Conservation (phyloP, 92 coral and sea anemone genomes). For the Micromussa lordhowensis region DNA sequence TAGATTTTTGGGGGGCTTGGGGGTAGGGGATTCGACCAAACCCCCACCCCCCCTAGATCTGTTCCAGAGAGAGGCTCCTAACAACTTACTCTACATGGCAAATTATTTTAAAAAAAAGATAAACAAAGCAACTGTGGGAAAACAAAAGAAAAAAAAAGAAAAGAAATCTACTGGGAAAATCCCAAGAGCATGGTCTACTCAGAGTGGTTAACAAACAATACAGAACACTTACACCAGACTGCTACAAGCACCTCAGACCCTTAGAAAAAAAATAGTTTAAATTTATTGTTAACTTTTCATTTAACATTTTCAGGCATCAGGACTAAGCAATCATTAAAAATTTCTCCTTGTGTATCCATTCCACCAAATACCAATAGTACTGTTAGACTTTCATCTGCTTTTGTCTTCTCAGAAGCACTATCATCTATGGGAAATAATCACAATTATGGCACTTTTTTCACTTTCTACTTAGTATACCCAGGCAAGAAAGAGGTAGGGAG, state of each 20-base stretch:
- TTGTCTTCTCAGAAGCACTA: slow-evolving; percentile 28
- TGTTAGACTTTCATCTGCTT: slow-evolving; percentile 33
- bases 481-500: neutral
- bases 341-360: slow-evolving; percentile 97
- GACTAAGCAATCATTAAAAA: slow-evolving; percentile 91
- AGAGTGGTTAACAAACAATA: neutral
- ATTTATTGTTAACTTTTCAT: neutral
- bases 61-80: no score
- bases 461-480: neutral
- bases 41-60: no score
- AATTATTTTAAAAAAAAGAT: no score
- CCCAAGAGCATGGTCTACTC: neutral
- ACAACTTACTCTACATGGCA: no score
- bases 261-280: no score
- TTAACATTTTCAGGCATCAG: slow-evolving; percentile 16
- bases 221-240: neutral
- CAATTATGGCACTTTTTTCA: neutral
- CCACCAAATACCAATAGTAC: slow-evolving; percentile 90
- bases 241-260: neutral
- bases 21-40: no score
- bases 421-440: neutral
- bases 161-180: no score
- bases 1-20: no score
- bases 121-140: no score
- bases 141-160: no score